These are phyloP conservation scores for Anolis carolinensis DNA, from an alignment of 2,113 vertebrate species.

Conservation along the genomic window DNA sequence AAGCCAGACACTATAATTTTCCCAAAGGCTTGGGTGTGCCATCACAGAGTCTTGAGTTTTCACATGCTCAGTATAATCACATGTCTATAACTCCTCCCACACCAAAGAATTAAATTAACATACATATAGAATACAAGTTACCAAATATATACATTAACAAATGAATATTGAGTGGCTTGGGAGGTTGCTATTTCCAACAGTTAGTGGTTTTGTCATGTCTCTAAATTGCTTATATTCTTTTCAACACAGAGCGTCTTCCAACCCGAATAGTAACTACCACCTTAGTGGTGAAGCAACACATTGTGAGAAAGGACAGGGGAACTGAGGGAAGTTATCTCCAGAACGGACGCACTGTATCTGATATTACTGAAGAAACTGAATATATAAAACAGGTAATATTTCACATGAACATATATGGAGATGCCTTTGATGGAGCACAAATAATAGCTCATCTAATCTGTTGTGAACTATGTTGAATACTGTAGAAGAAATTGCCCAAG, in stretches of 20 bases:
- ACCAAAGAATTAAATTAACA: too few species aligned
- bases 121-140: too few species aligned
- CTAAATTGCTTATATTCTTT: neutral
- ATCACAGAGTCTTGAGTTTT: too few species aligned
- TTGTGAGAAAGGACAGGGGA: neutral
- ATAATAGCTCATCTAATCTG: neutral
- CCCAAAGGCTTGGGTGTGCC: too few species aligned
- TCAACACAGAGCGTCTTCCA: neutral
- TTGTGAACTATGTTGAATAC: too few species aligned
- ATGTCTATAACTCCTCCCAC: too few species aligned
- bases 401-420: neutral
- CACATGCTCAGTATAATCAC: too few species aligned
- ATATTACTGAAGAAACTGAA: slow-evolving; percentile 74
- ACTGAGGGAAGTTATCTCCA: slow-evolving; percentile 18
- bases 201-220: neutral
- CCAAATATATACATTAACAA: too few species aligned
- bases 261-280: slow-evolving; percentile 48
- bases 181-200: too few species aligned
- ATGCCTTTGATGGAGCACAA: neutral
- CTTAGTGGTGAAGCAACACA: slow-evolving; percentile 40
- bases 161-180: too few species aligned
- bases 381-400: slow-evolving; percentile 71
- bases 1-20: too few species aligned
- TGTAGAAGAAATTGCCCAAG: neutral
- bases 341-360: slow-evolving; percentile 41